These are phyloP conservation scores for Porites divaricata DNA, from an alignment of 92 coral and sea anemone species.

Conservation along the genomic window DNA sequence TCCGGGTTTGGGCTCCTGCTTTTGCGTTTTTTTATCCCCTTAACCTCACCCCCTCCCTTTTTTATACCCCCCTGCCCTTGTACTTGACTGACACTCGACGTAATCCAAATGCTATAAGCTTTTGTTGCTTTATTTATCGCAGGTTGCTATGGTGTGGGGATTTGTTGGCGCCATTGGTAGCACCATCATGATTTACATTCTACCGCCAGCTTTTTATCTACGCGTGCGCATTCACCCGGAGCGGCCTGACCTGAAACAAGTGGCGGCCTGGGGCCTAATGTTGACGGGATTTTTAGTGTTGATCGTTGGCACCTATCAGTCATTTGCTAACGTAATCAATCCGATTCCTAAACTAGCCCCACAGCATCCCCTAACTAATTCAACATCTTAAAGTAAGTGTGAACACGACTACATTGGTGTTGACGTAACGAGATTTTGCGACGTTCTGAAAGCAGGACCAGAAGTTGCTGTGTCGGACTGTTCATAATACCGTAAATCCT, in stretches of 20 bases:
- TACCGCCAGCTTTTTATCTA: slow-evolving; percentile 89
- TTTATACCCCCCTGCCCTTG: too few species aligned
- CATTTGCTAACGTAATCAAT: slow-evolving; percentile 73
- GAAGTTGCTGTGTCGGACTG: neutral
- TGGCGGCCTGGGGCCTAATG: slow-evolving; percentile 92
- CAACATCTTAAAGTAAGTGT: slow-evolving; percentile 2
- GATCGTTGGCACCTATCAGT: slow-evolving; percentile 85
- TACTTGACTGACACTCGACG: too few species aligned
- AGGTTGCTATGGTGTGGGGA: slow-evolving; percentile 97
- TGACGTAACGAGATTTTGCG: neutral
- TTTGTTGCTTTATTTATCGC: neutral
- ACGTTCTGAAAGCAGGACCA: neutral
- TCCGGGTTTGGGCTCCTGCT: too few species aligned
- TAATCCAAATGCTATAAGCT: neutral
- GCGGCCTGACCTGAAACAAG: slow-evolving; percentile 82
- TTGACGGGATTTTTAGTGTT: slow-evolving; percentile 65
- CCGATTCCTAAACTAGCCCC: slow-evolving; percentile 61
- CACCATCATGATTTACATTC: slow-evolving; percentile 76
- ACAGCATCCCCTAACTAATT: neutral
- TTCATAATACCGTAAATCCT: too few species aligned
- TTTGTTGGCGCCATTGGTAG: slow-evolving; percentile 88
- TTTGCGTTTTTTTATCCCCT: too few species aligned
- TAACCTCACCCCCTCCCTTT: too few species aligned
- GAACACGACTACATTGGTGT: neutral
- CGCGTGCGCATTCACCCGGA: slow-evolving; percentile 86